phyloP scores from a whole-genome alignment of 30 jellyfish, hydroid and myxozoan genomes.

The Hydra vulgaris region DNA sequence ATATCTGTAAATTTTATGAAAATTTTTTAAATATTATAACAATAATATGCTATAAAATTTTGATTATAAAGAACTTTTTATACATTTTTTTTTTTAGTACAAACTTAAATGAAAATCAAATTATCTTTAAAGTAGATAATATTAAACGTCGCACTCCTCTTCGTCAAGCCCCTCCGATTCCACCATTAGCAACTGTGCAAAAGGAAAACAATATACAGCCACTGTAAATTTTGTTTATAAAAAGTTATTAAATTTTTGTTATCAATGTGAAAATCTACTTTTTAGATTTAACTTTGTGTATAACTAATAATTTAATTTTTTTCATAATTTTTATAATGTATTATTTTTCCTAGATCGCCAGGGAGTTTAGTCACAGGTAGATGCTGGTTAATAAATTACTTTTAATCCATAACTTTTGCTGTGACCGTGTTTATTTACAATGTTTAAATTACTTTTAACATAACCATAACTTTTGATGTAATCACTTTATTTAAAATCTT shows the following conservation, averaged over 20 bases:
- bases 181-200: neutral
- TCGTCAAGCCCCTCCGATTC: neutral
- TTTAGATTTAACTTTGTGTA: neutral
- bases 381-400: too few species aligned
- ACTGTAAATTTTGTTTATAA: neutral
- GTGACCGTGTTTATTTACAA: too few species aligned
- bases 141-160: neutral
- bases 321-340: too few species aligned
- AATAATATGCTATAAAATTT: neutral
- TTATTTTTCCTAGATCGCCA: neutral
- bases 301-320: too few species aligned
- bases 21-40: neutral
- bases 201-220: neutral
- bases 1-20: neutral
- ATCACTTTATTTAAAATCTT: too few species aligned
- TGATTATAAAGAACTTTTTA: neutral
- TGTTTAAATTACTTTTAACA: too few species aligned
- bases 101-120: slow-evolving; percentile 12
- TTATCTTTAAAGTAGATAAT: slow-evolving; percentile 13
- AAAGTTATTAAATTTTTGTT: neutral
- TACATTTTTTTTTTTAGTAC: slow-evolving; percentile 1
- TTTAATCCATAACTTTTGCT: too few species aligned
- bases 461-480: too few species aligned
- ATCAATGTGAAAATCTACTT: neutral
- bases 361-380: neutral